phyloP scores from a whole-genome alignment of 1,140 invertebrate genomes.

The Patella vulgata region DNA sequence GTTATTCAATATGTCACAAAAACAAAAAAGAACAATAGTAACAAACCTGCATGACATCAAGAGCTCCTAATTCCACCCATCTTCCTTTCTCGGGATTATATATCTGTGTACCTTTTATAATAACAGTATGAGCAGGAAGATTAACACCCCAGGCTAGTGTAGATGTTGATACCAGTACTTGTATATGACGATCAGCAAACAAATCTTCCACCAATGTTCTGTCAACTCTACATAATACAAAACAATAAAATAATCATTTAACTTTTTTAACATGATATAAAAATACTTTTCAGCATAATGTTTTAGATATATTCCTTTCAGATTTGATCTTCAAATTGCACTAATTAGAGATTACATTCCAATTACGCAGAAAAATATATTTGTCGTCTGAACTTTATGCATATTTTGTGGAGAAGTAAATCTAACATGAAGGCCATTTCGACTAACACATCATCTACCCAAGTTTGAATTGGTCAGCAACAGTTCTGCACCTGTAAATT shows the following conservation, averaged over 20 bases:
- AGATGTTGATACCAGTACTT: slow-evolving; percentile 97
- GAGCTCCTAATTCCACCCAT: slow-evolving; percentile 96
- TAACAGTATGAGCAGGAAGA: slow-evolving; percentile 98
- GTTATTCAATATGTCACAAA: too few relatives aligned
- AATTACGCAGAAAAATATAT: too few relatives aligned
- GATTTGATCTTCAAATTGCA: too few relatives aligned
- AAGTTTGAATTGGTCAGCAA: too few relatives aligned
- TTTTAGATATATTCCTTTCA: too few relatives aligned
- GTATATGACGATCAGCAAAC: slow-evolving; percentile 97
- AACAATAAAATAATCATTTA: background rate
- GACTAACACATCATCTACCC: too few relatives aligned
- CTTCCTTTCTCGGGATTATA: slow-evolving; percentile 98
- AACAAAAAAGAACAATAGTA: too few relatives aligned
- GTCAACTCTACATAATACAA: slow-evolving; percentile 78
- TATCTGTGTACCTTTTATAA: slow-evolving; percentile 99
- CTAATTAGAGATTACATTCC: background rate
- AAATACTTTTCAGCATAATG: background rate
- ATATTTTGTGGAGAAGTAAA: too few relatives aligned
- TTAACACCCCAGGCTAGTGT: slow-evolving; percentile 99
- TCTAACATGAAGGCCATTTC: too few relatives aligned
- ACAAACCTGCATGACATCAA: slow-evolving; percentile 89
- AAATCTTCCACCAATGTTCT: slow-evolving; percentile 98
- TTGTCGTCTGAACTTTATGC: too few relatives aligned
- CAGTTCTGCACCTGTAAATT: too few relatives aligned
- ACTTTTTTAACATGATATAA: background rate